phyloP scores from a whole-genome alignment of 2,797 vertebrate genomes.

The Taeniopygia guttata region DNA sequence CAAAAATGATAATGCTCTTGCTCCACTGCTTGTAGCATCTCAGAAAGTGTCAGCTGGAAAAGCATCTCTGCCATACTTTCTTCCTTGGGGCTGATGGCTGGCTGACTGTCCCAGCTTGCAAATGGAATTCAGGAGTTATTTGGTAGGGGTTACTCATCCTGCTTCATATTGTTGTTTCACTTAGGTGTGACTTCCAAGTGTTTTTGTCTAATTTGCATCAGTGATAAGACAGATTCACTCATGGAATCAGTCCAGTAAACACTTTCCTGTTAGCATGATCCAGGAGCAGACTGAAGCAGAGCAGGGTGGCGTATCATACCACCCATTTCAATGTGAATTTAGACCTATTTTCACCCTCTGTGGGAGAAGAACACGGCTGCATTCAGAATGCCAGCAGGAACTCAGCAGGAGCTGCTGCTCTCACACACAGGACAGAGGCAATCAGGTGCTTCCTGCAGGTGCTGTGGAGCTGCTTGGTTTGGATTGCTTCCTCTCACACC shows the following conservation, averaged over 20 bases:
- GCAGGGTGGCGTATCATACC: background rate
- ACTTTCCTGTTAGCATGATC: background rate
- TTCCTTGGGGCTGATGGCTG: background rate
- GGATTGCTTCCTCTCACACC: background rate
- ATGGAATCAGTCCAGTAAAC: background rate
- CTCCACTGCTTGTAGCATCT: background rate
- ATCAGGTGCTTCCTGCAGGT: conserved; percentile 14
- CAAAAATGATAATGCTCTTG: background rate
- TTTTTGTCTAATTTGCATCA: background rate
- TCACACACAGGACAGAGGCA: background rate
- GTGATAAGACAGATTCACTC: background rate
- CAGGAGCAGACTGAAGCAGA: background rate
- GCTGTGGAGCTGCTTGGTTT: background rate
- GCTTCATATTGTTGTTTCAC: background rate
- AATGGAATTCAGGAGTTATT: background rate
- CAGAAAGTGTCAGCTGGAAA: background rate
- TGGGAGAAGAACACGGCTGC: background rate
- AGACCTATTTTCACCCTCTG: background rate
- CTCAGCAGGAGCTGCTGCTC: background rate
- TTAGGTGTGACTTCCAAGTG: background rate
- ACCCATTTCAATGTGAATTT: background rate
- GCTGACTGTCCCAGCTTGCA: fast-evolving
- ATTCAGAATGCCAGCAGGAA: background rate
- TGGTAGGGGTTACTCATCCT: background rate
- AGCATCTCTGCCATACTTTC: background rate